Conservation (phyloP, 2,113 vertebrate genomes). For the Cavia porcellus region DNA sequence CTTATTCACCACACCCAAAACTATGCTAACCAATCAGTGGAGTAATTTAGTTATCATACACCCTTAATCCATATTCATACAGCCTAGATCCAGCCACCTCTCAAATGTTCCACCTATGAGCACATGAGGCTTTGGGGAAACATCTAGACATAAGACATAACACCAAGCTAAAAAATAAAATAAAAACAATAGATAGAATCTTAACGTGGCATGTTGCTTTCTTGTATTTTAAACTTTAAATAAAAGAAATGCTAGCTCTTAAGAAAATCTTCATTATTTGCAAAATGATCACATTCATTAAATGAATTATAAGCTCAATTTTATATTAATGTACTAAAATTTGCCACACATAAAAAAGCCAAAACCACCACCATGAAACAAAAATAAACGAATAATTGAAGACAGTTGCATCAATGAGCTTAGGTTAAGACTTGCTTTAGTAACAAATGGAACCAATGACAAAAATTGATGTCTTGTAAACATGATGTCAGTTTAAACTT, state of each 20-base stretch:
- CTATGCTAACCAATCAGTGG: not conserved
- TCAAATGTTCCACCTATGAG: not conserved
- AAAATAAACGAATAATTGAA: not conserved
- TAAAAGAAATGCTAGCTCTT: not conserved
- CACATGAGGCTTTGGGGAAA: not conserved
- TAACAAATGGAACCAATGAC: not conserved
- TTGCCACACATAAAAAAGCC: not conserved
- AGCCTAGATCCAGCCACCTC: not conserved
- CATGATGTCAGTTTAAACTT: not conserved
- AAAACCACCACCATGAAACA: not conserved
- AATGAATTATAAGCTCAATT: not conserved
- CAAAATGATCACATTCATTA: not conserved
- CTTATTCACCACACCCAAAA: not conserved
- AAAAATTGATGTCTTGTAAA: not conserved
- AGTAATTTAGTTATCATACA: not conserved
- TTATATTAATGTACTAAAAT: not conserved
- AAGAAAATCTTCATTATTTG: not conserved
- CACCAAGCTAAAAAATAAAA: not conserved
- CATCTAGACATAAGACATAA: not conserved
- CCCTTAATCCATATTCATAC: not conserved
- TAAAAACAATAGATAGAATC: not conserved
- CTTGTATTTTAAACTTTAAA: conserved; percentile 5
- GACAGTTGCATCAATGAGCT: not conserved
- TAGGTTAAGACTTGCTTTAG: not conserved
- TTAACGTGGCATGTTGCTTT: not conserved